These are phyloP conservation scores for Cladopsammia gracilis DNA, from an alignment of 64 coral and sea anemone genomes.

Conservation along the genomic window DNA sequence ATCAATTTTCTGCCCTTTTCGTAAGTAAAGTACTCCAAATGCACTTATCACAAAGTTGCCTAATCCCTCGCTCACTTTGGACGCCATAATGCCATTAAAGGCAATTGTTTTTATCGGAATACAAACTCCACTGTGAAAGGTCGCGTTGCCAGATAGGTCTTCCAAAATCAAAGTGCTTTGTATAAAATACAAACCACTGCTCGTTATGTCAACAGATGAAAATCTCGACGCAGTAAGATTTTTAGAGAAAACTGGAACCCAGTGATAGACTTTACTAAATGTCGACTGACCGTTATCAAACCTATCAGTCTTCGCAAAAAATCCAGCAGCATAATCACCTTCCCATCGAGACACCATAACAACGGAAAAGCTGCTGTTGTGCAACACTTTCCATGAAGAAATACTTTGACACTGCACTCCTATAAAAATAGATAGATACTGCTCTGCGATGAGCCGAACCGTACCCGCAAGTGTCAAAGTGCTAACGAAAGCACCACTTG, in stretches of 20 bases:
- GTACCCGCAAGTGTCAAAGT: slow-evolving; percentile 13
- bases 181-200: slow-evolving; percentile 17
- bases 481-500: not conserved
- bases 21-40: slow-evolving; percentile 20
- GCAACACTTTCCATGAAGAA: not conserved
- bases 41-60: not conserved
- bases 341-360: slow-evolving; percentile 17
- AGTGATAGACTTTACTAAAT: not conserved
- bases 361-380: slow-evolving; percentile 37
- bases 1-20: not conserved
- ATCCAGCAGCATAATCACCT: slow-evolving; percentile 17
- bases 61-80: not conserved
- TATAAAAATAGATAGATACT: not conserved
- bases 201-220: not conserved
- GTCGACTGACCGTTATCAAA: accelerated
- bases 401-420: not conserved
- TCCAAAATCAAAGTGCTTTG: not conserved
- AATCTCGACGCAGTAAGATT: not conserved
- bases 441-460: not conserved
- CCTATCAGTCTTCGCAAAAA: not conserved
- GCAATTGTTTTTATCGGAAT: not conserved
- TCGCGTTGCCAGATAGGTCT: accelerated
- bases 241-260: not conserved
- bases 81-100: not conserved
- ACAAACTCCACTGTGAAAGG: not conserved